A percentile compares a stretch with the other conserved stretches of the same genome.
Conservation (phyloP, 2,113 vertebrate species). For the Oenanthe melanoleuca region DNA sequence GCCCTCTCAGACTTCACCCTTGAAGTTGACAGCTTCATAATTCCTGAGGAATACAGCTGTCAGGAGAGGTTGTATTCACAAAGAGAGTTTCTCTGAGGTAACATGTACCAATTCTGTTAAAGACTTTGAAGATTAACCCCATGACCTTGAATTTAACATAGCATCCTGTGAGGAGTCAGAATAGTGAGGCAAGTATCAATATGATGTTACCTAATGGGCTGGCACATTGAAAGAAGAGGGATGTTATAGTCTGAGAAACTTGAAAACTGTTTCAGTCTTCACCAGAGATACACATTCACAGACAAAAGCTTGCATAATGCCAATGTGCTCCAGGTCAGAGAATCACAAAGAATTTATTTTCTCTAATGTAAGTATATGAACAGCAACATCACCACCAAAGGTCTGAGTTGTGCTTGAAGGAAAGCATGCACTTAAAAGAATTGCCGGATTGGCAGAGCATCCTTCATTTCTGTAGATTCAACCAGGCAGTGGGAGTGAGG, state of each 20-base stretch:
- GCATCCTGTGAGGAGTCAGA: conserved; percentile 20
- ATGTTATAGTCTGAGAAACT: not conserved
- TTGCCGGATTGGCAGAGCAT: not conserved
- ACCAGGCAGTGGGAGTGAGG: not conserved
- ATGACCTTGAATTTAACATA: conserved; percentile 45
- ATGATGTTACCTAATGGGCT: not conserved
- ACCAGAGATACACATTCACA: not conserved
- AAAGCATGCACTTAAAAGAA: not conserved
- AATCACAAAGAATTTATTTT: not conserved
- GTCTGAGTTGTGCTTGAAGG: not conserved
- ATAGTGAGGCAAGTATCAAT: conserved; percentile 1
- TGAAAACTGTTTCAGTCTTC: not conserved
- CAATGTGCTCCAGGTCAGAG: not conserved
- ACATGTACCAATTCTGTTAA: conserved; percentile 50
- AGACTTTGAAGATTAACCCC: conserved; percentile 64
- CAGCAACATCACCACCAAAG: not conserved
- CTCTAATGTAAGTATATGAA: not conserved
- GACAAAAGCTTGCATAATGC: not conserved
- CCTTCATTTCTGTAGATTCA: not conserved
- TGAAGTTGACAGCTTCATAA: conserved; percentile 71
- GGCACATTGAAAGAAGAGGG: not conserved
- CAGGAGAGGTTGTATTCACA: conserved; percentile 52
- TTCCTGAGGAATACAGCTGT: conserved; percentile 61
- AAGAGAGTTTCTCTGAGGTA: conserved; percentile 51
- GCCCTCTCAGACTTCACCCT: conserved; percentile 55